Evolutionary conservation across 2,113 vertebrate genomes (phyloP).

Genomic region (Grus americana): DNA sequence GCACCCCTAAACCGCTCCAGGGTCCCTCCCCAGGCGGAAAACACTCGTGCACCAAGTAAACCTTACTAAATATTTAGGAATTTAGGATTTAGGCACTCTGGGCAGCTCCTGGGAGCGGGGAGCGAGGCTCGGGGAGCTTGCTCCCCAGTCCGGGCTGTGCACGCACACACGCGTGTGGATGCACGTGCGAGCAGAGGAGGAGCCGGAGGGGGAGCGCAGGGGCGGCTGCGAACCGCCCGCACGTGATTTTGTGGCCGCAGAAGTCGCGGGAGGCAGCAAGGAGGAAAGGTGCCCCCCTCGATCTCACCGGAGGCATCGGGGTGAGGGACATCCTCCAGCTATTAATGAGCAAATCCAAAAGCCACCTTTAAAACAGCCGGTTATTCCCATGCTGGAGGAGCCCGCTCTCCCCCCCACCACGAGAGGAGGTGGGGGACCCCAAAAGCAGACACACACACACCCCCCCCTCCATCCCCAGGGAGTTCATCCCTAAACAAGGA

Average conservation of each 20-base stretch:
- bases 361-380: background rate
- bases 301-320: accelerated
- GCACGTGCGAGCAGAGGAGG: background rate
- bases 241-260: background rate
- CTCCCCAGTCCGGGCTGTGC: background rate
- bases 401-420: no score
- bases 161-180: accelerated
- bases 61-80: background rate
- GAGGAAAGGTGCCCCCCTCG: background rate
- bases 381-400: background rate
- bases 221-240: no score
- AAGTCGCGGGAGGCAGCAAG: background rate
- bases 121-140: accelerated
- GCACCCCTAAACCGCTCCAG: background rate
- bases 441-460: background rate
- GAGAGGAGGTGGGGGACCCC: background rate
- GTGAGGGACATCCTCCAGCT: background rate
- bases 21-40: background rate
- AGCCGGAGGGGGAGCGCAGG: no score
- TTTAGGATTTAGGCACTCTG: background rate
- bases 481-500: background rate
- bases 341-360: background rate
- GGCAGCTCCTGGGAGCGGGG: background rate
- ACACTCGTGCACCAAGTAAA: background rate
- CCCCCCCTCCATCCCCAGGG: background rate